Evolutionary conservation across 2,113 vertebrate genomes (phyloP).

Genomic region (Panurus biarmicus): DNA sequence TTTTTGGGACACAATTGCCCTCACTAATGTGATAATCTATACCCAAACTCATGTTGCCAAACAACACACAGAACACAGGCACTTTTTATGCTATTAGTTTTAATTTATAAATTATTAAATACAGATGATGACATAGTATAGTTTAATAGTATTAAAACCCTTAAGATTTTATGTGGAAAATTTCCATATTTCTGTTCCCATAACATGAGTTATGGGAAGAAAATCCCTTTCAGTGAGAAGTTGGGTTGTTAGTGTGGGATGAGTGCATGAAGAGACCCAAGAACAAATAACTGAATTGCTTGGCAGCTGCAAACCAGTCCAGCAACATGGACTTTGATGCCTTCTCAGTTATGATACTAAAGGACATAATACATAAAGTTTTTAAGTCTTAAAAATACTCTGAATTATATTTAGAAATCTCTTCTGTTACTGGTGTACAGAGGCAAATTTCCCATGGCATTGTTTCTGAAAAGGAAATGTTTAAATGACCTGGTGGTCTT

Average conservation of each 20-base stretch:
- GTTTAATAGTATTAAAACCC: not conserved
- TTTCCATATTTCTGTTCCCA: not conserved
- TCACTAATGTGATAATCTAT: not conserved
- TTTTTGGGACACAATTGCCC: not conserved
- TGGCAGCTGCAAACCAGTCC: not conserved
- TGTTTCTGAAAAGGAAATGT: conserved; percentile 12
- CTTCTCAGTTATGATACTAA: not conserved
- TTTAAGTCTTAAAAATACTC: not conserved
- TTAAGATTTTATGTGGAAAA: not conserved
- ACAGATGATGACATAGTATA: not conserved
- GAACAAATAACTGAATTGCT: not conserved
- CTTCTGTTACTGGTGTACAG: not conserved
- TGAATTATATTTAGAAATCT: not conserved
- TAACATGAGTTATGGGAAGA: not conserved
- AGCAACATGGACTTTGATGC: not conserved
- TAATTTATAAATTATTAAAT: not conserved
- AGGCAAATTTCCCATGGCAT: not conserved
- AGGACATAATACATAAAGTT: not conserved
- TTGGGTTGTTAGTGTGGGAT: not conserved
- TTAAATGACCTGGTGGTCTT: not conserved
- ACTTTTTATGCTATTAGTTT: not conserved
- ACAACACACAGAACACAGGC: not conserved
- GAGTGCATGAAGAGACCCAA: not conserved
- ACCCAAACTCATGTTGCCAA: not conserved
- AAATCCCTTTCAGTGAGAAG: not conserved